A percentile compares a stretch with the other conserved stretches of the same genome.
Evolutionary conservation across 2,888 invertebrate genomes (phyloP).

Genomic region (Watsonalla binaria): DNA sequence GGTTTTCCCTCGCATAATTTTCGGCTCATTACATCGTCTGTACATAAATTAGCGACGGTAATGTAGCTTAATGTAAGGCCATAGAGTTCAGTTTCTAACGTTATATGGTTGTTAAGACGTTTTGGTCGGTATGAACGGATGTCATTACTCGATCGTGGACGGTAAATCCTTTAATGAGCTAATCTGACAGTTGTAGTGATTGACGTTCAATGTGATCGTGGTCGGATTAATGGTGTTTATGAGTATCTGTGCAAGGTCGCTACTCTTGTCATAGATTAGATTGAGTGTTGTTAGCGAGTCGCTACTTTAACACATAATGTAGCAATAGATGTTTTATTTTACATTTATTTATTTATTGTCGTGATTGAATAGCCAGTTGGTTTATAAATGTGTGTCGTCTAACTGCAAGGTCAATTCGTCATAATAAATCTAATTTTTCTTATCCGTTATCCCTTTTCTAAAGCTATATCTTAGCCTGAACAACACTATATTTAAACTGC

Average conservation of each 20-base stretch:
- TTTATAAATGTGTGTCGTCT: too few species aligned
- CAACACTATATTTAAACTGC: too few species aligned
- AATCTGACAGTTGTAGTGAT: conserved; percentile 51
- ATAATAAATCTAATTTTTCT: too few species aligned
- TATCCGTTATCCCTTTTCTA: too few species aligned
- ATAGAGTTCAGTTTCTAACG: conserved; percentile 29
- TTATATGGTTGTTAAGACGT: conserved; percentile 28
- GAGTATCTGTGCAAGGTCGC: conserved; percentile 7
- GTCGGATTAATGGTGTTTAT: conserved; percentile 22
- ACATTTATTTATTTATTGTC: too few species aligned
- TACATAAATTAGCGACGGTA: conserved; percentile 27
- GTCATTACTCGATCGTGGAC: conserved; percentile 32
- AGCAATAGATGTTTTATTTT: too few species aligned
- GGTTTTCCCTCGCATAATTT: conserved; percentile 30
- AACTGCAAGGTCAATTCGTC: too few species aligned
- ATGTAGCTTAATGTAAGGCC: conserved; percentile 21
- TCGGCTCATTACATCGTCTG: conserved; percentile 41
- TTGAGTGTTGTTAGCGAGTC: too few species aligned
- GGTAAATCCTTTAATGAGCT: conserved; percentile 46
- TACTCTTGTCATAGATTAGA: neutral
- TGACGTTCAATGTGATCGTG: conserved; percentile 25
- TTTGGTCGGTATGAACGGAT: conserved; percentile 29
- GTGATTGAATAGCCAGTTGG: too few species aligned
- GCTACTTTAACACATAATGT: too few species aligned
- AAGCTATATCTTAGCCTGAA: too few species aligned